A percentile compares a stretch with the other conserved stretches of the same genome.
Conservation (phyloP, 2,888 invertebrate species). For the Rugalucina vietnamica region DNA sequence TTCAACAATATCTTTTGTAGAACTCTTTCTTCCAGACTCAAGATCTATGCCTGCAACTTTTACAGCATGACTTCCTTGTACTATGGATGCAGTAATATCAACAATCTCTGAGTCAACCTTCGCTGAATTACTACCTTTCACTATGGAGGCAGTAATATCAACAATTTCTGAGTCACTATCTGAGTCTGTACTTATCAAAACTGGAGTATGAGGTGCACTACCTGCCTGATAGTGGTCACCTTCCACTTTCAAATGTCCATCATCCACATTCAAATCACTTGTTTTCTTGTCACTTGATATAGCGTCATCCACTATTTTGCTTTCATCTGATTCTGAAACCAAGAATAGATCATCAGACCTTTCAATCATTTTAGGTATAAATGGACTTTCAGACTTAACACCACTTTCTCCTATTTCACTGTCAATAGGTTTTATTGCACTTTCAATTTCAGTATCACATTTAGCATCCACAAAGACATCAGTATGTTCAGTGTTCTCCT, state of each 20-base stretch:
- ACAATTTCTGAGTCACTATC: slow-evolving; percentile 28
- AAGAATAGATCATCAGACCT: neutral
- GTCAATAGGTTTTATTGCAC: neutral
- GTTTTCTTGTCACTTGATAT: too few relatives aligned
- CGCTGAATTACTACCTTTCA: slow-evolving; percentile 6
- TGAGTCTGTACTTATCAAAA: neutral
- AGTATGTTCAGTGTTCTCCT: too few relatives aligned
- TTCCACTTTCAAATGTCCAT: too few relatives aligned
- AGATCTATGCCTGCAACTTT: neutral
- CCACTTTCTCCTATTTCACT: neutral
- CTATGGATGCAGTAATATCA: slow-evolving; percentile 52
- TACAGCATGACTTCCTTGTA: neutral
- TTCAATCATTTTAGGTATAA: slow-evolving; percentile 24
- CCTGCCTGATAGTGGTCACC: too few relatives aligned
- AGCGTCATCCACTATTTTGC: too few relatives aligned
- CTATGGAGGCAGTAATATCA: slow-evolving; percentile 52
- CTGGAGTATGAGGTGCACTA: too few relatives aligned
- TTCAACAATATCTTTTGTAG: neutral
- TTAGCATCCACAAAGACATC: too few relatives aligned
- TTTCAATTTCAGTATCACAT: too few relatives aligned
- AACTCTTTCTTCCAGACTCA: neutral
- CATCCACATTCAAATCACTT: too few relatives aligned
- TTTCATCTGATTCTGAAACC: neutral
- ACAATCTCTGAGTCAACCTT: slow-evolving; percentile 25
- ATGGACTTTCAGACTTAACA: slow-evolving; percentile 16